Conservation (phyloP, 23 tunicate species). For the Oikopleura dioica region DNA sequence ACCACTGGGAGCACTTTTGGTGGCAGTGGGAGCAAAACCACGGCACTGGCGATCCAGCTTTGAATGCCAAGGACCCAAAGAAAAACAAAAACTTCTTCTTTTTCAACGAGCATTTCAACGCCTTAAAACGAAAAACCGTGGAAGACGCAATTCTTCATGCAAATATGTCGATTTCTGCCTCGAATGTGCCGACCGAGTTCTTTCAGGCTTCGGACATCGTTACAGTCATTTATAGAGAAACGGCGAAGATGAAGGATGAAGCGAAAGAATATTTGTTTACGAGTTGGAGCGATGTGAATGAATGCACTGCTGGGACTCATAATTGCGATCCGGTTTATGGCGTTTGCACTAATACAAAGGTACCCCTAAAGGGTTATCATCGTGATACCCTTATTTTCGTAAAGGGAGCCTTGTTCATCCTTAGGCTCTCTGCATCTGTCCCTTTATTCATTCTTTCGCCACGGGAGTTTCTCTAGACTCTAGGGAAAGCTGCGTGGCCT, state of each 20-base stretch:
- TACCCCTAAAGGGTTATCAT: too few relatives aligned
- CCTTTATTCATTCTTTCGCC: too few relatives aligned
- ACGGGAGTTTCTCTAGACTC: too few relatives aligned
- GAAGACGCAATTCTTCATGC: not conserved
- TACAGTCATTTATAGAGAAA: not conserved
- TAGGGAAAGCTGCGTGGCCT: too few relatives aligned
- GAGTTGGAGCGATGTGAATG: not conserved
- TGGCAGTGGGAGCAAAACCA: not conserved
- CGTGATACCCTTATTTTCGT: too few relatives aligned
- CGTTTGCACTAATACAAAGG: not conserved
- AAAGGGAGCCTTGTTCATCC: too few relatives aligned
- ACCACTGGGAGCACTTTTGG: not conserved
- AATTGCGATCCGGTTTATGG: not conserved
- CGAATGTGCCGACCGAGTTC: not conserved
- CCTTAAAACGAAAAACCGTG: not conserved
- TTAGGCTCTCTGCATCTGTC: too few relatives aligned
- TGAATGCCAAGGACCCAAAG: not conserved
- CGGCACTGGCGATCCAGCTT: not conserved
- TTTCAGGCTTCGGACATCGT: not conserved
- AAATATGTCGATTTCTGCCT: not conserved
- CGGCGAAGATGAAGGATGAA: not conserved
- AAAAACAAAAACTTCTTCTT: not conserved
- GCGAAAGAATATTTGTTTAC: not conserved
- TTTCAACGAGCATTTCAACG: not conserved
- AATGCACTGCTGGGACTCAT: not conserved